phyloP scores from a whole-genome alignment of 1,140 invertebrate genomes.

The Phenacoccus solenopsis region DNA sequence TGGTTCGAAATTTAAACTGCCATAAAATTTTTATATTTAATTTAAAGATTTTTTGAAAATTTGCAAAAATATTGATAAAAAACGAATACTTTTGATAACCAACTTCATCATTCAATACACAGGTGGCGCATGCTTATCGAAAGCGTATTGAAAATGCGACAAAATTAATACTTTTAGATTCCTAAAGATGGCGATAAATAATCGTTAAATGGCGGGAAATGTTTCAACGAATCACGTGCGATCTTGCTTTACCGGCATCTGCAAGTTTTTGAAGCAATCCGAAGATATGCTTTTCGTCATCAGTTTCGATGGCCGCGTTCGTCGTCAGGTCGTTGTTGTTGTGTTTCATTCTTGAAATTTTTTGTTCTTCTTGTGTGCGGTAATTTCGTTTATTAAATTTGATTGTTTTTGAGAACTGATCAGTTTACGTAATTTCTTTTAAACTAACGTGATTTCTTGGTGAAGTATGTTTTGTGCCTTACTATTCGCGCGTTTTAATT shows the following conservation, averaged over 20 bases:
- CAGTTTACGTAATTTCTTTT: too few species aligned
- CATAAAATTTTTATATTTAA: too few species aligned
- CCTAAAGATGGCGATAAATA: too few species aligned
- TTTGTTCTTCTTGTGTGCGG: background rate
- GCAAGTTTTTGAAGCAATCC: background rate
- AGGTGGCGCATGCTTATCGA: too few species aligned
- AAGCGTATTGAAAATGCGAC: too few species aligned
- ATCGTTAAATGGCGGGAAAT: conserved; percentile 5
- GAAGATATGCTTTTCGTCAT: background rate
- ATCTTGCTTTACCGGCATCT: conserved; percentile 7
- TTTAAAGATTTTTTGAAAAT: too few species aligned
- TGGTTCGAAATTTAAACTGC: too few species aligned
- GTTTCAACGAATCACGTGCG: conserved; percentile 8
- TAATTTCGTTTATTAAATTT: background rate
- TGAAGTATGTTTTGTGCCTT: background rate
- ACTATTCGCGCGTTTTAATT: background rate
- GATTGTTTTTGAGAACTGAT: background rate
- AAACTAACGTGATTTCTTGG: background rate
- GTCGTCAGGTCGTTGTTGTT: background rate
- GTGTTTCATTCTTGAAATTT: background rate
- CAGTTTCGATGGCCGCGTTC: background rate
- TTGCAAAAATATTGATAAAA: too few species aligned
- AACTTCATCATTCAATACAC: too few species aligned
- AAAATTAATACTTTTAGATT: too few species aligned
- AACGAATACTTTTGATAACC: too few species aligned